Evolutionary conservation across 2,797 vertebrate genomes (phyloP).

Genomic region (Melanogrammus aeglefinus): DNA sequence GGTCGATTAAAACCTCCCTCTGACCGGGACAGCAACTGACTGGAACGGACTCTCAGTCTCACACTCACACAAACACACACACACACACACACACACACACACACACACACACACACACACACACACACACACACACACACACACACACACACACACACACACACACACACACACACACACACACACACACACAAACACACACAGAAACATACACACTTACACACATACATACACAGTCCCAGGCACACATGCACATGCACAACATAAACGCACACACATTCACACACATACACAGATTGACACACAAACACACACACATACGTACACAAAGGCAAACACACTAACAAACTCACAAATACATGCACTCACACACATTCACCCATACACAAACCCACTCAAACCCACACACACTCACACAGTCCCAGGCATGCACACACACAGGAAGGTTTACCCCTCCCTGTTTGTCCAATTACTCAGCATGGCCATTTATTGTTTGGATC

Average conservation of each 20-base stretch:
- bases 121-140: neutral
- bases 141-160: neutral
- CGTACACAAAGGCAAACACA: too few relatives aligned
- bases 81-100: neutral
- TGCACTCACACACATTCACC: neutral
- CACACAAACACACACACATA: neutral
- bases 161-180: neutral
- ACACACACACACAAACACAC: neutral
- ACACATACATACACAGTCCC: neutral
- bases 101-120: neutral
- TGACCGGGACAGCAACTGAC: neutral
- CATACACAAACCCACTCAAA: constrained; percentile 5
- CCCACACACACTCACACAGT: neutral
- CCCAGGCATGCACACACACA: neutral
- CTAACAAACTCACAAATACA: neutral
- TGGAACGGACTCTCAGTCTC: neutral
- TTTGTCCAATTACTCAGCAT: too few relatives aligned
- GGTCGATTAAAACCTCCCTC: too few relatives aligned
- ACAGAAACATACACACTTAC: neutral
- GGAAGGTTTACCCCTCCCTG: neutral
- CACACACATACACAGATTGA: neutral
- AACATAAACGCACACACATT: neutral
- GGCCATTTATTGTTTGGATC: too few relatives aligned
- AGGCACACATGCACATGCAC: neutral
- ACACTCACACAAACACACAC: too few relatives aligned